Conservation (phyloP, 1,140 invertebrate species). For the Pachyrhynchus sulphureomaculatus region DNA sequence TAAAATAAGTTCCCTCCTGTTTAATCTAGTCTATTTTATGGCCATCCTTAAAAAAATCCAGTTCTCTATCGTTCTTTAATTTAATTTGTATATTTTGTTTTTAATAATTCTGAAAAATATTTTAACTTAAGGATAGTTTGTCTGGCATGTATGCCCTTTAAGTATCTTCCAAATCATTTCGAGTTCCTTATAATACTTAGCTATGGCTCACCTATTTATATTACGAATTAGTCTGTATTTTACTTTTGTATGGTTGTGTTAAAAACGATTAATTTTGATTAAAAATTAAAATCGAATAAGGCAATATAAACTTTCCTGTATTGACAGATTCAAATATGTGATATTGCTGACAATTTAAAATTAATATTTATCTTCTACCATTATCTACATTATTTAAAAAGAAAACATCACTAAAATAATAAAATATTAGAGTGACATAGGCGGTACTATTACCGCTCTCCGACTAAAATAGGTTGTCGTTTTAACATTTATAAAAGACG, state of each 20-base stretch:
- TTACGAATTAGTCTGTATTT: slow-evolving; percentile 12
- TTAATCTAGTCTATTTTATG: slow-evolving; percentile 46
- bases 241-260: slow-evolving; percentile 25
- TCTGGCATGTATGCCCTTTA: slow-evolving; percentile 17
- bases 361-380: slow-evolving; percentile 37
- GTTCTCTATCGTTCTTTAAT: slow-evolving; percentile 17
- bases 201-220: slow-evolving; percentile 4
- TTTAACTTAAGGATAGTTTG: slow-evolving; percentile 11
- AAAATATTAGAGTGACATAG: slow-evolving; percentile 22
- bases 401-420: slow-evolving; percentile 36
- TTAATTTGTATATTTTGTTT: slow-evolving; percentile 27
- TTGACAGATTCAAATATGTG: slow-evolving; percentile 43
- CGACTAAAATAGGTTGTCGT: slow-evolving; percentile 8
- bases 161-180: slow-evolving; percentile 9
- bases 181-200: slow-evolving; percentile 24
- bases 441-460: neutral
- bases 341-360: slow-evolving; percentile 46
- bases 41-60: slow-evolving; percentile 22
- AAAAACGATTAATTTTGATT: slow-evolving; percentile 20
- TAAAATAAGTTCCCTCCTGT: slow-evolving; percentile 48
- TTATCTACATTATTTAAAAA: slow-evolving; percentile 35
- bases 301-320: slow-evolving; percentile 38
- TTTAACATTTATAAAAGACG: slow-evolving; percentile 18
- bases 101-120: slow-evolving; percentile 14
- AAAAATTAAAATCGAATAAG: slow-evolving; percentile 37